phyloP scores from a whole-genome alignment of 2,888 invertebrate genomes.

The Drosophila tripunctata region DNA sequence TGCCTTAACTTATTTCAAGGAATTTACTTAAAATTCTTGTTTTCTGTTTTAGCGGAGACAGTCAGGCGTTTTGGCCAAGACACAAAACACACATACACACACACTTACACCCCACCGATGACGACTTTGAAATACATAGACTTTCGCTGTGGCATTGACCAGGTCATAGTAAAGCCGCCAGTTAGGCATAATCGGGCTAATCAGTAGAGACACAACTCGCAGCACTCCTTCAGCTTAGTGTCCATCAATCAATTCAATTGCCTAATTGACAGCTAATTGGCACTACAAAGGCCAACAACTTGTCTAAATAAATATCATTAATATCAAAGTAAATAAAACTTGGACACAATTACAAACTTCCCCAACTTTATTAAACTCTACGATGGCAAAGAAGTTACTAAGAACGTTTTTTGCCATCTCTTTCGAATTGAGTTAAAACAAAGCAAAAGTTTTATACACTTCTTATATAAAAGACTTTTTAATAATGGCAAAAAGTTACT shows the following conservation, averaged over 20 bases:
- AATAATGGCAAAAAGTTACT: no score
- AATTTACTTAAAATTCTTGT: constrained; percentile 52
- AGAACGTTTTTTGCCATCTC: no score
- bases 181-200: constrained; percentile 22
- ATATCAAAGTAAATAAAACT: not conserved
- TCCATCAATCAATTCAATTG: constrained; percentile 45
- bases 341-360: not conserved
- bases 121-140: constrained; percentile 72
- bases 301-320: not conserved
- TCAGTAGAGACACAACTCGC: not conserved
- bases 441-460: no score
- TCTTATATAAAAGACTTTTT: no score
- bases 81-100: constrained; percentile 20
- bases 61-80: constrained; percentile 54
- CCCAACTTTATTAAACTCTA: not conserved
- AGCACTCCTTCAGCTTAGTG: constrained; percentile 35
- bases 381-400: no score
- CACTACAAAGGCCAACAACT: constrained; percentile 6
- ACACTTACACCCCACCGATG: constrained; percentile 25
- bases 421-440: no score
- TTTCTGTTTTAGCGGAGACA: constrained; percentile 43
- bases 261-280: constrained; percentile 26
- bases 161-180: constrained; percentile 54
- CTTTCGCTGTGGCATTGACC: constrained; percentile 63
- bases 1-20: constrained; percentile 58